These are phyloP conservation scores for Atrina japonica DNA, from an alignment of 2,888 invertebrate species.

Conservation along the genomic window DNA sequence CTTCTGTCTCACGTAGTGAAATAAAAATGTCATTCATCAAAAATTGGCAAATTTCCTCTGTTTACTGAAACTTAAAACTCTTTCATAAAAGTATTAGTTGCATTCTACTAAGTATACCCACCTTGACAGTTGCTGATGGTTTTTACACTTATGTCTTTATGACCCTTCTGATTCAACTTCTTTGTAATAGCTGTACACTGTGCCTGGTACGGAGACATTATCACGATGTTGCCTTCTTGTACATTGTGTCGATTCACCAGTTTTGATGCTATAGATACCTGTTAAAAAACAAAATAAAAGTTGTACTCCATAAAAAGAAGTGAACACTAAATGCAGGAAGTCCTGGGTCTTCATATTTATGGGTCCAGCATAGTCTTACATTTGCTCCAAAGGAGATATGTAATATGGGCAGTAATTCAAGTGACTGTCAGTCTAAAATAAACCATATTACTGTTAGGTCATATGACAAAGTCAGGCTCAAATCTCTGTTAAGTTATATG, in stretches of 20 bases:
- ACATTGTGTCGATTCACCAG: conserved; percentile 62
- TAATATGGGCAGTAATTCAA: neutral
- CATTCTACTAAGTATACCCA: too few species aligned
- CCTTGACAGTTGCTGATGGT: conserved; percentile 62
- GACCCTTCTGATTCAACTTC: conserved; percentile 43
- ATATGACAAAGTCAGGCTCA: too few species aligned
- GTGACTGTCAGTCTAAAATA: neutral
- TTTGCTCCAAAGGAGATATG: neutral
- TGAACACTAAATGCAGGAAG: too few species aligned
- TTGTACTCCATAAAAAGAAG: neutral
- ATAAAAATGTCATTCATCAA: too few species aligned
- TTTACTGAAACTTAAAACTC: too few species aligned
- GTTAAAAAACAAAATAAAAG: conserved; percentile 4
- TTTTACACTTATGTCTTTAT: conserved; percentile 46
- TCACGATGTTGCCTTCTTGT: conserved; percentile 55
- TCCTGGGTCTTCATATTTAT: too few species aligned
- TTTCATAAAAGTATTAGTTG: too few species aligned
- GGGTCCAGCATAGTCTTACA: neutral
- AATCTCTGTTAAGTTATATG: too few species aligned
- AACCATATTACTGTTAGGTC: neutral
- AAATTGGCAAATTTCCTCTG: too few species aligned
- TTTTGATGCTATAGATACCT: conserved; percentile 62
- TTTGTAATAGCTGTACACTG: conserved; percentile 65
- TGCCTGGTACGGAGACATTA: conserved; percentile 68
- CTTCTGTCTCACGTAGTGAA: too few species aligned